Conservation (phyloP, 2,113 vertebrate species). For the Ellobius talpinus region DNA sequence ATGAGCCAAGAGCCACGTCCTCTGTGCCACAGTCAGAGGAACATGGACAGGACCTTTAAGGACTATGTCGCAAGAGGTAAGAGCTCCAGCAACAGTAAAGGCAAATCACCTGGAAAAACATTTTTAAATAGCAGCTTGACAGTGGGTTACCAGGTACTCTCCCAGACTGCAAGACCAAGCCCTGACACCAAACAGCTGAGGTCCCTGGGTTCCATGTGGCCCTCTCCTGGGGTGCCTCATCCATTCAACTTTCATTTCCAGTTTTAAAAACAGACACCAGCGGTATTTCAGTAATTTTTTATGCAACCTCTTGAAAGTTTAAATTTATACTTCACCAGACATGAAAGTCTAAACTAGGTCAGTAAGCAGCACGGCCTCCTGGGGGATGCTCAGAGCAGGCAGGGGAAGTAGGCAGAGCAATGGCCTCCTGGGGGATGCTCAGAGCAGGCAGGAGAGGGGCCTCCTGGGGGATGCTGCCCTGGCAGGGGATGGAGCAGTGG, state of each 20-base stretch:
- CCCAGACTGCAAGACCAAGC: background rate
- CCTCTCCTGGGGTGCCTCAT: accelerated
- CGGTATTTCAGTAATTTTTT: background rate
- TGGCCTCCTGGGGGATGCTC: background rate
- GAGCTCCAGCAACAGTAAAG: background rate
- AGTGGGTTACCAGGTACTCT: background rate
- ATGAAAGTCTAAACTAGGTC: slow-evolving; percentile 44
- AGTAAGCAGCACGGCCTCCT: background rate
- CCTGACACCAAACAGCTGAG: background rate
- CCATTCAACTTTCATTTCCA: background rate
- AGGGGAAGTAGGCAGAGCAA: background rate
- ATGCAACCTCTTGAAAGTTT: slow-evolving; percentile 52
- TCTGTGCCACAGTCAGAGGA: background rate
- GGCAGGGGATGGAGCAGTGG: accelerated
- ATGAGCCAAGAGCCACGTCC: background rate
- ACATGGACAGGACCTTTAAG: background rate
- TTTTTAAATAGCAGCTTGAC: background rate
- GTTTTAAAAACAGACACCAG: background rate
- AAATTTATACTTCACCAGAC: slow-evolving; percentile 44
- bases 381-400: background rate
- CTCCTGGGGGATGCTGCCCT: background rate
- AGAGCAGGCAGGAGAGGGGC: background rate
- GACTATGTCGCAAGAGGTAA: background rate
- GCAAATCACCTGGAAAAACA: background rate
- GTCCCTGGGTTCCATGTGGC: background rate